Evolutionary conservation across 2,888 invertebrate genomes (phyloP), one percentile per base, ranked within the genome.

Genomic region (Myopa testacea): DNA sequence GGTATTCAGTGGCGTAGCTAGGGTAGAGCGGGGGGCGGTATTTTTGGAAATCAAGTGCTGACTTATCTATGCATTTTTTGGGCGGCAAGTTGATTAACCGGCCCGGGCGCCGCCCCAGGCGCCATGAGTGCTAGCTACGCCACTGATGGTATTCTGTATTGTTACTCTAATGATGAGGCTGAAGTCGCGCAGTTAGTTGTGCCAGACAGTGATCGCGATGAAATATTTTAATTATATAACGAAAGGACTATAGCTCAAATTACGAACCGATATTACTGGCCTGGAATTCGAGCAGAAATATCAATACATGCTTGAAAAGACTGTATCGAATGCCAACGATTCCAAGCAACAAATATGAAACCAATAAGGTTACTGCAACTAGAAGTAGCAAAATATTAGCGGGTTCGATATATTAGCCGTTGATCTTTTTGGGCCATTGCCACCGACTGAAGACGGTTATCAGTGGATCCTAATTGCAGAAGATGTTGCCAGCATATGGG

Each of bases 401-500:
- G n/a, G 82, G 19, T 82, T 82, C 62, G 81, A 82, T 71, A 63
- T 80, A 1, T 14, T 81, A 0, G 80, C 81, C 12, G 77, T 83
- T 3, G 81, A 82, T 26, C 71, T 82, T 14, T 82, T 81, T 76
- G 82, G 80, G 19, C 80, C 79, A 4, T 74, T 81, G 5, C 81
- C 81, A 7, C 52, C 14, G 4, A 78, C 79, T 0, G 82, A 73
- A 52, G 52, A 52, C 34, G 79, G 78, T 10, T 73, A 68, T 37
- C 76, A 76, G 34, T 88, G 86, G 86, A n/a, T n/a, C n/a, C n/a
- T n/a, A n/a, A n/a, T n/a, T n/a, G n/a, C n/a, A n/a, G n/a, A n/a
- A n/a, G n/a, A 81, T 86, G 69, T 69, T 0, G 81, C 81, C 5
- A 81, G 78, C n/a, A 73, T 83, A 26, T 82, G 82, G 82, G 68